Conservation (phyloP, 1,140 invertebrate genomes). For the Magallana angulata region DNA sequence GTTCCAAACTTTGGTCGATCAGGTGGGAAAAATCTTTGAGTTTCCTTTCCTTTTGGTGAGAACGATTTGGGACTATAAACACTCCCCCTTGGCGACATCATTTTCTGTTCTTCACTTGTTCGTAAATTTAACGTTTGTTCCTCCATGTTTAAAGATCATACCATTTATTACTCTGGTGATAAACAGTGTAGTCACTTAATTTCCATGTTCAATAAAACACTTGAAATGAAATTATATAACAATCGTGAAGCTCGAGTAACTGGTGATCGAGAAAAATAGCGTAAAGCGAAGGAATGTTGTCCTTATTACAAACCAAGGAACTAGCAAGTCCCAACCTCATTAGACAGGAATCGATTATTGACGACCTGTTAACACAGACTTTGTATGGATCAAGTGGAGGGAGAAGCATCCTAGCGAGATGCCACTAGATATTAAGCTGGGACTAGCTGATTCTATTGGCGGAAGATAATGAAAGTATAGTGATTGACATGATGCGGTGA, state of each 20-base stretch:
- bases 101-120: not conserved
- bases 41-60: conserved; percentile 34
- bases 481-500: conserved; percentile 29
- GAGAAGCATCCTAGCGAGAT: conserved; percentile 18
- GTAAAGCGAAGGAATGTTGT: not conserved
- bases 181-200: not conserved
- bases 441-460: not conserved
- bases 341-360: not conserved
- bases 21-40: conserved; percentile 15
- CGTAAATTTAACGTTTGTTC: not conserved
- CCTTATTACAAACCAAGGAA: not conserved
- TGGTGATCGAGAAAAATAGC: not conserved
- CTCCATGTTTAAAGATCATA: not conserved
- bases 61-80: conserved; percentile 6
- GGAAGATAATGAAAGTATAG: conserved; percentile 20
- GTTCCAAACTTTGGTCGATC: not conserved
- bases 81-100: not conserved
- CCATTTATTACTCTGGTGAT: not conserved
- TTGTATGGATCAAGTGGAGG: conserved; percentile 5
- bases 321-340: not conserved
- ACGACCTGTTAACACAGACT: not conserved
- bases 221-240: conserved; percentile 1
- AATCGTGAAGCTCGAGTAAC: not conserved
- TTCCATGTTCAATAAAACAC: not conserved
- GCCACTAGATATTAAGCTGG: not conserved